Evolutionary conservation across 1,140 invertebrate species (phyloP), one percentile per base, ranked within the genome.

Genomic region (Ceratosolen solmsi): DNA sequence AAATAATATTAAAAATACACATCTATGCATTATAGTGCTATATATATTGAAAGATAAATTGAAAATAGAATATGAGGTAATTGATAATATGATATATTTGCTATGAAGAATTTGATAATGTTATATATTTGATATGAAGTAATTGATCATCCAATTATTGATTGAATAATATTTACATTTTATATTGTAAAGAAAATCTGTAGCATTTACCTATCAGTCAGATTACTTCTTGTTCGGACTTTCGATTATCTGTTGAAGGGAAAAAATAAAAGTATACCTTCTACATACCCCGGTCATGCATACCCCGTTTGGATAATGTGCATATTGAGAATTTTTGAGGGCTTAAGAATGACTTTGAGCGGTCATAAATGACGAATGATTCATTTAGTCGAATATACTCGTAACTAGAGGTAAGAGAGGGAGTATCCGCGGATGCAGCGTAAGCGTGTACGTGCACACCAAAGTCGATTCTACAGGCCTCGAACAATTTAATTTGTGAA

Each of bases 401-500:
- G 41, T 25, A 79, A 71, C 71, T 72, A 49, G 76, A 51, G n/a
- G 77, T 33, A 33, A 71, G 46, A 1, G 63, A 41, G 38, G 27
- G 30, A 51, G 54, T 22, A 80, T 80, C 46, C 54, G 60, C 36
- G 27, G 25, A n/a, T 27, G 13, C n/a, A 8, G 70, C 41, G n/a
- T 25, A 70, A 25, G 17, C 33, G 46, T 33, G 5, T 8, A 5
- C 41, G 13, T 46, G 71, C n/a, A 46, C 27, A 56, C 3, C 11
- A 33, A 27, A 25, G 11, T 85, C 86, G 86, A 89, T 89, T 86
- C 83, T 80, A 84, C 76, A 84, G 84, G 83, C 84, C 84, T 86
- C 84, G 85, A 86, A 88, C 87, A 88, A 89, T 89, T 89, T 88
- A 89, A 89, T 89, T 89, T 89, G 86, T 86, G 84, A 89, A 89